Conservation (phyloP, 2,797 vertebrate species). For the Gadopsis marmoratus region DNA sequence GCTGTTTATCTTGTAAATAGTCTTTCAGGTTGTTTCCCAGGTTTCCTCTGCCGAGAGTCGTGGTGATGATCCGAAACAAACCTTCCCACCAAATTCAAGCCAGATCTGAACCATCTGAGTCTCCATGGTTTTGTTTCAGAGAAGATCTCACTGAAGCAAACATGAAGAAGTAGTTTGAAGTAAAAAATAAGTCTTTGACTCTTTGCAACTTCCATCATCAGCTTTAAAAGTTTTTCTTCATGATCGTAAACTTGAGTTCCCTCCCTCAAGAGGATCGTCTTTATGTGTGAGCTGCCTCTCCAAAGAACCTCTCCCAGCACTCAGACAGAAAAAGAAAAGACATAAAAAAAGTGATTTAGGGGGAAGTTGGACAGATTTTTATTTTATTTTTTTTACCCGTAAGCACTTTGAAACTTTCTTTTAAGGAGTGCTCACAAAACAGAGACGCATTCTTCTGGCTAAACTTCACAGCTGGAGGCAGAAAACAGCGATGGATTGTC, state of each 20-base stretch:
- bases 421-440: constrained; percentile 25
- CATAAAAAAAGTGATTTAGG: constrained; percentile 3
- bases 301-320: constrained; percentile 27
- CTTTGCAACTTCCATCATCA: constrained; percentile 19
- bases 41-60: neutral
- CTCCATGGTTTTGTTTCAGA: neutral
- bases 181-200: neutral
- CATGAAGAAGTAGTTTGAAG: neutral
- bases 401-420: constrained; percentile 57
- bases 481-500: neutral
- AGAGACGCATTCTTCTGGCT: constrained; percentile 13
- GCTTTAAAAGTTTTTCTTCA: constrained; percentile 18
- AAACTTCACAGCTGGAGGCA: constrained; percentile 31
- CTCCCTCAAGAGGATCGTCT: constrained; percentile 38
- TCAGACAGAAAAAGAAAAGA: neutral
- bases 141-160: neutral
- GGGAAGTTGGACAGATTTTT: constrained; percentile 34
- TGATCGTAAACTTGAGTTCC: neutral
- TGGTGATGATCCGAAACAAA: neutral
- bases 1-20: neutral
- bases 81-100: neutral
- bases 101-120: neutral
- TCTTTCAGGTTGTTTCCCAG: neutral
- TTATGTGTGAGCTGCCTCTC: constrained; percentile 34
- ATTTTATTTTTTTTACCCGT: constrained; percentile 6